Conservation (phyloP, 2,113 vertebrate species). For the Leucosticte australis region DNA sequence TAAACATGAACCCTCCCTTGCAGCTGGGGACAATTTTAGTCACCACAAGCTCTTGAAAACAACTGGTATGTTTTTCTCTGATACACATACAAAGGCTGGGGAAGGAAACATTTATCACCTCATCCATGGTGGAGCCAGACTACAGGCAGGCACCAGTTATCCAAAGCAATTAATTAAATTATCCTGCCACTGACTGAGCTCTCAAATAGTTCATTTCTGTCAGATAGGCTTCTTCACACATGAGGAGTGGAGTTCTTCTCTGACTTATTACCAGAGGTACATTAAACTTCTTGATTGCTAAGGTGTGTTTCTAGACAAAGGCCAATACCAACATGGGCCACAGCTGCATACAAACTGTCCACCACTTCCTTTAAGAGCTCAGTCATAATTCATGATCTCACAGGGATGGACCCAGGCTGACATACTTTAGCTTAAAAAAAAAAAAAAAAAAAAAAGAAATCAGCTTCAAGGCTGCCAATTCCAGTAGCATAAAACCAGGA, state of each 20-base stretch:
- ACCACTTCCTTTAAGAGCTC: not conserved
- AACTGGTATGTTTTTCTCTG: not conserved
- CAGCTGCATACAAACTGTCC: not conserved
- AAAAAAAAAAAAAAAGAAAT: not conserved
- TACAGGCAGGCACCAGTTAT: not conserved
- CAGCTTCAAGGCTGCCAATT: not conserved
- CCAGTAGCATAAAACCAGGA: not conserved
- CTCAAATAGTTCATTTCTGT: not conserved
- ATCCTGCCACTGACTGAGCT: not conserved
- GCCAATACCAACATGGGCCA: not conserved
- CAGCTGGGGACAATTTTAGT: constrained; percentile 19
- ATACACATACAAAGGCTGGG: not conserved
- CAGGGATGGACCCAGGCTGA: not conserved
- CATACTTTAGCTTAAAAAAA: not conserved
- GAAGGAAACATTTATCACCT: not conserved
- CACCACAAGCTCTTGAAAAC: not conserved
- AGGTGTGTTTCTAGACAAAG: not conserved
- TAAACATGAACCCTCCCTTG: not conserved
- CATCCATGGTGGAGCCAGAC: not conserved
- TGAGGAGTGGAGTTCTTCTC: not conserved
- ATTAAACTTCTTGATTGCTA: not conserved
- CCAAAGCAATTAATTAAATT: not conserved
- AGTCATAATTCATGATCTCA: not conserved
- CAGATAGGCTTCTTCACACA: not conserved
- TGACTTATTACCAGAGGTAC: not conserved